Evolutionary conservation across 2,888 invertebrate species (phyloP).

Genomic region (Drosophila koepferae): DNA sequence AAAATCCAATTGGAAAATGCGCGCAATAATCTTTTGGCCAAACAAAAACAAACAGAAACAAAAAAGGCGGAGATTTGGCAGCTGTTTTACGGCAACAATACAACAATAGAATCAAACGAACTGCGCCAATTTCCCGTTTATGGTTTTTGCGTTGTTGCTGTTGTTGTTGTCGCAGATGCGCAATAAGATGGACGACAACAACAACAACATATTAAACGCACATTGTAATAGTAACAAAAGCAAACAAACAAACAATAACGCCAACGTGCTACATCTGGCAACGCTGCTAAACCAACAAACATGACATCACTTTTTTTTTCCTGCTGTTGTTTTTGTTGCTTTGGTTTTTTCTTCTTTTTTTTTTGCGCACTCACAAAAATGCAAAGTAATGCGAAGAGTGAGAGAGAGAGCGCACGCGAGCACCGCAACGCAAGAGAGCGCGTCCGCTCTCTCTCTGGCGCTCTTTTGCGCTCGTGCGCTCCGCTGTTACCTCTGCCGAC

Average conservation of each 20-base stretch:
- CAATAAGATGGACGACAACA: constrained; percentile 56
- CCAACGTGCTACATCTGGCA: constrained; percentile 69
- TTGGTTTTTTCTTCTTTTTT: constrained; percentile 62
- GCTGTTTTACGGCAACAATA: constrained; percentile 58
- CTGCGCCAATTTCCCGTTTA: constrained; percentile 48
- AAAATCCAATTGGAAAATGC: constrained; percentile 22
- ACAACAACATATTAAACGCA: constrained; percentile 28
- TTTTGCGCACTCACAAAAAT: constrained; percentile 68
- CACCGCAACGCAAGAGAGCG: constrained; percentile 15
- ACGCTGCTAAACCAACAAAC: constrained; percentile 75
- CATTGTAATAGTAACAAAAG: constrained; percentile 53
- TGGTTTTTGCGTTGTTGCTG: constrained; percentile 31
- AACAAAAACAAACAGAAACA: constrained; percentile 64
- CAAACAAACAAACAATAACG: constrained; percentile 47
- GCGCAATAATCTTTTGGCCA: constrained; percentile 45
- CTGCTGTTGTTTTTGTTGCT: background rate
- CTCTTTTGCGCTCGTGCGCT: constrained; percentile 19
- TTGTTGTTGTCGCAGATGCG: constrained; percentile 48
- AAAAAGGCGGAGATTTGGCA: constrained; percentile 38
- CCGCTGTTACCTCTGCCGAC: background rate
- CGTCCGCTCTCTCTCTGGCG: background rate
- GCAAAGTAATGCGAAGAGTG: constrained; percentile 63
- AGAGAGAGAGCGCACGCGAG: constrained; percentile 4
- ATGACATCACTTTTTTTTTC: constrained; percentile 75
- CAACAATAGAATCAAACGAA: constrained; percentile 28